A percentile compares a stretch with the other conserved stretches of the same genome.
Evolutionary conservation across 2,113 vertebrate genomes (phyloP).

Genomic region (Gasterosteus aculeatus): DNA sequence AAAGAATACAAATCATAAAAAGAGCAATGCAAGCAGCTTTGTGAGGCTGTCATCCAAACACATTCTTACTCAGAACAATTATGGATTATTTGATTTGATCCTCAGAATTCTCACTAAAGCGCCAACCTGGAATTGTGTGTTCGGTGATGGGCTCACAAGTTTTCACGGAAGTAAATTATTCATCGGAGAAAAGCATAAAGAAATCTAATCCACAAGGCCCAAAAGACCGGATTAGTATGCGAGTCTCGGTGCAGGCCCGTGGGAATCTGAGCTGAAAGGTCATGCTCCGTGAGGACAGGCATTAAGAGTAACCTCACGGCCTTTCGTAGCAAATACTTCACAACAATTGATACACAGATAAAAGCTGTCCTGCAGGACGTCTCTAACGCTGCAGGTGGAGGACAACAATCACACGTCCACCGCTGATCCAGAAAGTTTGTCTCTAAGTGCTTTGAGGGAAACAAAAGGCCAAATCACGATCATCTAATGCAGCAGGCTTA

Average conservation of each 20-base stretch:
- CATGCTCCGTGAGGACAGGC: too few relatives aligned
- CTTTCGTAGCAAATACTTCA: too few relatives aligned
- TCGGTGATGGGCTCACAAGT: too few relatives aligned
- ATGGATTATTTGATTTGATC: neutral
- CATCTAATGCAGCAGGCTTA: neutral
- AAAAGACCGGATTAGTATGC: neutral
- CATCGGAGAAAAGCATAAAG: too few relatives aligned
- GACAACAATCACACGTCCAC: neutral
- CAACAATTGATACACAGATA: too few relatives aligned
- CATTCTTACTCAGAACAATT: too few relatives aligned
- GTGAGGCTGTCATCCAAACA: too few relatives aligned
- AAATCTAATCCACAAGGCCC: neutral
- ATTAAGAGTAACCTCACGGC: too few relatives aligned
- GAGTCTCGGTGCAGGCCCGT: too few relatives aligned
- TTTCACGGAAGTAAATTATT: too few relatives aligned
- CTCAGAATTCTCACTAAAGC: neutral
- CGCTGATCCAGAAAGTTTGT: neutral
- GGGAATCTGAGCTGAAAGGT: too few relatives aligned
- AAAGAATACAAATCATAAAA: neutral
- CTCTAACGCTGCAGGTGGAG: neutral
- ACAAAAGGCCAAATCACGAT: neutral
- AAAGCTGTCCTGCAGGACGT: neutral
- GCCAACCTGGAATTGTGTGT: neutral
- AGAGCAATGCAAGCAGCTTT: too few relatives aligned
- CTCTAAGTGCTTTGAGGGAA: neutral